Base-by-base conservation (phyloP, 2,888 invertebrate genomes). In the Venustoraphidia nigricollis region DNA sequence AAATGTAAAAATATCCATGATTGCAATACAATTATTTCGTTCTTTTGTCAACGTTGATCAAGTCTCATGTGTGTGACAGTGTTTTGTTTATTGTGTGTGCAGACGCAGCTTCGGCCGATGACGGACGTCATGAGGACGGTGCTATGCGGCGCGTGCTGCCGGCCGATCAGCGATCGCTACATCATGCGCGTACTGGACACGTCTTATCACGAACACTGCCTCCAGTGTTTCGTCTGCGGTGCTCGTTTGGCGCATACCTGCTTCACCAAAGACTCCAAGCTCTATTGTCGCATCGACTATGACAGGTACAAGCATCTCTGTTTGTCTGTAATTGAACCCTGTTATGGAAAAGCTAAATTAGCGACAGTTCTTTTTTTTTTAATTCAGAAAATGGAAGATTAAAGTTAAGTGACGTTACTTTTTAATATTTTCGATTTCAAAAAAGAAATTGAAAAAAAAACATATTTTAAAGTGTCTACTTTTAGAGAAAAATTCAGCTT, bases 271-370 rank as follows among this genome's bases (percentile, higher is more conserved):
- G 82, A 84, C 56, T 76, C 81, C 54, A 79, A 81, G 58, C 72
- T 88, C 51, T 86, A 79, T 64, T 88, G 88, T 66, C 76, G 81
- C 58, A 69, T 80, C 52, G 87, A 88, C 66, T 88, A 86, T 64
- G 84, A 84, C 67, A 79, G 82, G 86, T 85, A 64, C 69, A 68
- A 61, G 27, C 13, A 27, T 11, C 17, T 13, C 14, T 14, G 27
- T 27, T 13, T 6, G 10, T n/a, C n/a, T 40, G 6, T 14, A 44
- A 14, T 42, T 4, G 35, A 4, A 34, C 1, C 10, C 13, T 1
- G 11, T 37, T 36, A 10, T 13, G 17, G 35, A 45, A n/a, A 17
- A 39, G 35, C 14, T 11, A 27, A 27, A 27, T 6, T 1, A 27
- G 27, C 27, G 27, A 27, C 27, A 3, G 6, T 27, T 3, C 4